Conservation (phyloP, 1,140 invertebrate genomes). For the Protaetia brevitarsis region DNA sequence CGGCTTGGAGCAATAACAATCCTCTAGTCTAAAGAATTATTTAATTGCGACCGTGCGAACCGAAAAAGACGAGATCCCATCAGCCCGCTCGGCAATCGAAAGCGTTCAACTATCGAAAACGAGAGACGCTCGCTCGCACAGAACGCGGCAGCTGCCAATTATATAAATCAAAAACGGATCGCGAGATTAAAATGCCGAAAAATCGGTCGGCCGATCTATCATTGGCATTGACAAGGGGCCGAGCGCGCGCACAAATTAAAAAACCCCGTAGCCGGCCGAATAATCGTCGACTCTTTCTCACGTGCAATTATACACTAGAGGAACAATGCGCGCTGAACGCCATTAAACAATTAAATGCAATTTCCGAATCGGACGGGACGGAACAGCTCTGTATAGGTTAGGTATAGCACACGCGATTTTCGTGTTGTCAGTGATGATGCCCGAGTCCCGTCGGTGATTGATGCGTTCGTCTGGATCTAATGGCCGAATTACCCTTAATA, state of each 20-base stretch:
- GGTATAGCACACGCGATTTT: conserved; percentile 29
- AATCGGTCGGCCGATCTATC: conserved; percentile 25
- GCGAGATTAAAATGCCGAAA: neutral
- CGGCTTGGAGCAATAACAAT: too few relatives aligned
- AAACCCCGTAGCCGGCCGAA: conserved; percentile 12
- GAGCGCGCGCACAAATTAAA: neutral
- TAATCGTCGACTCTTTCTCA: neutral
- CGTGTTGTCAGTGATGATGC: conserved; percentile 17
- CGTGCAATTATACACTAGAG: conserved; percentile 26
- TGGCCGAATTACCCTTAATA: conserved; percentile 5
- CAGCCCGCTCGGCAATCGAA: neutral
- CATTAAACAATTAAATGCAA: conserved; percentile 32
- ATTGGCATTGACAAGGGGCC: conserved; percentile 27
- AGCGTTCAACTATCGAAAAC: neutral
- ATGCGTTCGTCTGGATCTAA: neutral
- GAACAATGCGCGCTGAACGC: neutral
- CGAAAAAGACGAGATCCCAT: neutral
- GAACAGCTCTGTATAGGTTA: too few relatives aligned
- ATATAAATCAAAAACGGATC: neutral
- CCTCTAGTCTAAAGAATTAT: too few relatives aligned
- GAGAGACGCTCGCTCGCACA: neutral
- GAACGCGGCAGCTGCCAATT: neutral
- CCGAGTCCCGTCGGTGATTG: too few relatives aligned
- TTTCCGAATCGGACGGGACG: conserved; percentile 7
- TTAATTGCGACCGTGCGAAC: neutral